A percentile compares a stretch with the other conserved stretches of the same genome.
Conservation (phyloP, 2,113 vertebrate species). For the Nymphicus hollandicus region DNA sequence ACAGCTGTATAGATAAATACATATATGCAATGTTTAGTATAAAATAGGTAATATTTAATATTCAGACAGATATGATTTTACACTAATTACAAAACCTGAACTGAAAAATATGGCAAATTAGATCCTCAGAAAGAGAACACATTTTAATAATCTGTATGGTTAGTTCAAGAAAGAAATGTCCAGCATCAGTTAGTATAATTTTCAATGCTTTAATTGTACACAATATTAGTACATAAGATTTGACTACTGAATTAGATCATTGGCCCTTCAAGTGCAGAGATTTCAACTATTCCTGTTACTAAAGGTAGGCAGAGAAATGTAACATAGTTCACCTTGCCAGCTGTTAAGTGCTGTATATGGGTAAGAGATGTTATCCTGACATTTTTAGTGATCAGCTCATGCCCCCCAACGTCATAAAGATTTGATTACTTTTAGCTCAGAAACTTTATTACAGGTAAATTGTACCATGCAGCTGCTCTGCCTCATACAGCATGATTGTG, state of each 20-base stretch:
- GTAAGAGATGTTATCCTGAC: constrained; percentile 12
- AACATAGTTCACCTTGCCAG: background rate
- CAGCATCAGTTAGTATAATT: background rate
- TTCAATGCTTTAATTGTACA: background rate
- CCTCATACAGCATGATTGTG: background rate
- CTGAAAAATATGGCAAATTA: background rate
- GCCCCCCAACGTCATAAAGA: background rate
- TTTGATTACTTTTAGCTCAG: constrained; percentile 32
- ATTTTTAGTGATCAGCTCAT: constrained; percentile 21
- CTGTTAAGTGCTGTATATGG: constrained; percentile 6
- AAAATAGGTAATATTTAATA: background rate
- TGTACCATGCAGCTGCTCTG: background rate
- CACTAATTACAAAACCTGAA: background rate
- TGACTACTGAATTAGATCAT: background rate
- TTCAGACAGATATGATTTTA: background rate
- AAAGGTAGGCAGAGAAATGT: background rate
- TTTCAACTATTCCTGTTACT: background rate
- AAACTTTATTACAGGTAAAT: constrained; percentile 59
- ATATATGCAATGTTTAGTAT: background rate
- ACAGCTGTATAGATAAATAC: background rate
- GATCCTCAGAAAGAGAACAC: background rate
- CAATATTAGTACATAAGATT: background rate
- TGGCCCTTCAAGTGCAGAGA: background rate
- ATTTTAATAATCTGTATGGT: background rate
- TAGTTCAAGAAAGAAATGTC: background rate